Conservation (phyloP, 2,888 invertebrate species). For the Xestia sexstrigata region DNA sequence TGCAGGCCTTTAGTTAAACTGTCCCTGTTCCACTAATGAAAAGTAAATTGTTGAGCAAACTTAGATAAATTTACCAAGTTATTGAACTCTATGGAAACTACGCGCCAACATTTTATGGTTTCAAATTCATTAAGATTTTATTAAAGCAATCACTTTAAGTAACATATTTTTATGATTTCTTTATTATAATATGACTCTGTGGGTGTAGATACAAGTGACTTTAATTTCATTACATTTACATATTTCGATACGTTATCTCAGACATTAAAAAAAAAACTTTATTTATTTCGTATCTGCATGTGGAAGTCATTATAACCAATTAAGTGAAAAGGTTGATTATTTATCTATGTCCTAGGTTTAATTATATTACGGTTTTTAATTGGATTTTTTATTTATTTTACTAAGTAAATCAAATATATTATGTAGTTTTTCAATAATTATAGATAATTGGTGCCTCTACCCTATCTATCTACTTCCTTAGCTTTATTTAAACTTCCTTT, state of each 20-base stretch:
- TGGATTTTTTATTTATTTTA: constrained; percentile 10
- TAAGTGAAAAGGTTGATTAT: constrained; percentile 17
- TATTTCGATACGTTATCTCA: constrained; percentile 41
- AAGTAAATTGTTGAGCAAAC: constrained; percentile 53
- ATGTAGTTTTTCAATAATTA: background rate
- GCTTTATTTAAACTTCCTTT: background rate
- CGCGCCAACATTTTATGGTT: constrained; percentile 25
- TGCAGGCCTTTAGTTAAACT: constrained; percentile 8
- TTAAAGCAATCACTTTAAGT: constrained; percentile 22
- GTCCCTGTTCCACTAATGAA: constrained; percentile 12
- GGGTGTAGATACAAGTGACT: constrained; percentile 53
- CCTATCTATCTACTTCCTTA: too few species aligned
- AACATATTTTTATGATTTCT: constrained; percentile 43
- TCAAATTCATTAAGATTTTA: constrained; percentile 60
- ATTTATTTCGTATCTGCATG: background rate
- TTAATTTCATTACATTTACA: constrained; percentile 50
- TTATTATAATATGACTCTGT: constrained; percentile 39
- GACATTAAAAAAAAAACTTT: background rate
- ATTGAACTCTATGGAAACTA: constrained; percentile 33
- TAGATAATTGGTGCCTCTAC: constrained; percentile 4
- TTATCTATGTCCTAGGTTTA: background rate
- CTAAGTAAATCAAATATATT: too few species aligned
- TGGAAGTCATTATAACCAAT: constrained; percentile 32
- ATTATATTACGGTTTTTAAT: background rate
- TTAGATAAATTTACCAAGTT: constrained; percentile 36